A percentile compares a stretch with the other conserved stretches of the same genome.
These are phyloP conservation scores for Zaprionus obscuricornis DNA, from an alignment of 2,888 invertebrate genomes.

Conservation along the genomic window DNA sequence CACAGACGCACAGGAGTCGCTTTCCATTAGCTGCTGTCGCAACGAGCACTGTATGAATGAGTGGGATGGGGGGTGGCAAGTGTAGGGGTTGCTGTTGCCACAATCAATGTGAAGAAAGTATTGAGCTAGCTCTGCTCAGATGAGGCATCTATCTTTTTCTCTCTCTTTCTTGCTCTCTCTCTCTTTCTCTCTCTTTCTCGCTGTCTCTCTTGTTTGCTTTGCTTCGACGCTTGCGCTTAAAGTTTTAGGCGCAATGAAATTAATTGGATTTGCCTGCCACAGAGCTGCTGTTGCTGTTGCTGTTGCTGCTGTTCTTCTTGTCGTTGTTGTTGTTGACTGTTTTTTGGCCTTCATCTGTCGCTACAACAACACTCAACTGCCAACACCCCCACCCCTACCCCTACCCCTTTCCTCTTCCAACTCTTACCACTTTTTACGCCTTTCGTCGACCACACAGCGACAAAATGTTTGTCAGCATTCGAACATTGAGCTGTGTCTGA, in stretches of 20 bases:
- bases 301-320: constrained; percentile 3
- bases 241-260: constrained; percentile 74
- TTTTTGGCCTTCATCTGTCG: constrained; percentile 22
- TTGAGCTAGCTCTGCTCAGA: background rate
- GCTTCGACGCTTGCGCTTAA: constrained; percentile 70
- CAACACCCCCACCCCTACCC: too few relatives aligned
- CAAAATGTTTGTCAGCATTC: too few relatives aligned
- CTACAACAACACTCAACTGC: background rate
- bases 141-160: background rate
- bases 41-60: background rate
- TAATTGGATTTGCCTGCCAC: constrained; percentile 65
- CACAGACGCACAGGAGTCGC: constrained; percentile 29
- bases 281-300: constrained; percentile 6
- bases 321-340: constrained; percentile 20
- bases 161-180: background rate
- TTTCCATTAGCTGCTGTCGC: constrained; percentile 29
- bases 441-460: too few relatives aligned
- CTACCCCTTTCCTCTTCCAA: too few relatives aligned
- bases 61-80: background rate
- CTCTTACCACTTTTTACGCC: too few relatives aligned
- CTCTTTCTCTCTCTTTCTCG: constrained; percentile 3
- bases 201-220: constrained; percentile 6
- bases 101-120: background rate
- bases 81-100: constrained; percentile 3
- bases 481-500: too few relatives aligned